Conservation (phyloP, 2,797 vertebrate species). For the Malacoraja senta region DNA sequence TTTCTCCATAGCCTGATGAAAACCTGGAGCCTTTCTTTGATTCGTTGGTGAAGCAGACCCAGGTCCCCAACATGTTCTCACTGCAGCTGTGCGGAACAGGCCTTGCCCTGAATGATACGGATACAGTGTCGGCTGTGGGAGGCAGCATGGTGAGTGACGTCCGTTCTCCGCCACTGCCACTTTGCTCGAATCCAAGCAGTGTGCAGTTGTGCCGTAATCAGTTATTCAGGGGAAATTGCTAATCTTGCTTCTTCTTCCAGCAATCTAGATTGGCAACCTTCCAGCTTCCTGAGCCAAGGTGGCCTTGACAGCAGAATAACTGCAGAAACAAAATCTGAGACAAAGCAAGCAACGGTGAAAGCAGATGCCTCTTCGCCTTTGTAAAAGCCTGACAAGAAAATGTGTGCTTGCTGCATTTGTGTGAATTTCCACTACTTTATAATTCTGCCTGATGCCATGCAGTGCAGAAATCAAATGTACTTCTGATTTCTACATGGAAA, state of each 20-base stretch:
- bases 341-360: neutral
- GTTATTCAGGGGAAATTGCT: neutral
- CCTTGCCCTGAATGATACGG: conserved; percentile 79
- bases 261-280: neutral
- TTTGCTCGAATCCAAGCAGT: neutral
- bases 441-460: neutral
- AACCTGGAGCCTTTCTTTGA: conserved; percentile 93
- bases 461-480: neutral
- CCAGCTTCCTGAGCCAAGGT: neutral
- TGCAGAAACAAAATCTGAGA: neutral
- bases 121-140: conserved; percentile 78
- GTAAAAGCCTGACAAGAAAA: neutral
- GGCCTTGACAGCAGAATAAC: neutral
- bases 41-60: conserved; percentile 87
- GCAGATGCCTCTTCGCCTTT: neutral
- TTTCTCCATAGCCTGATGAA: conserved; percentile 74
- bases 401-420: neutral
- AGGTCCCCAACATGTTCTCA: conserved; percentile 86
- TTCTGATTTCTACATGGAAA: neutral
- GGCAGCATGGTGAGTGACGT: conserved; percentile 84
- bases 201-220: neutral
- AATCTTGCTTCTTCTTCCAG: neutral
- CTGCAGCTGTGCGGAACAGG: conserved; percentile 89
- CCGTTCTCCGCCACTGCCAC: neutral
- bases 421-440: neutral